These are phyloP conservation scores for Actinia tenebrosa DNA, from an alignment of 64 coral and sea anemone genomes.

Conservation along the genomic window DNA sequence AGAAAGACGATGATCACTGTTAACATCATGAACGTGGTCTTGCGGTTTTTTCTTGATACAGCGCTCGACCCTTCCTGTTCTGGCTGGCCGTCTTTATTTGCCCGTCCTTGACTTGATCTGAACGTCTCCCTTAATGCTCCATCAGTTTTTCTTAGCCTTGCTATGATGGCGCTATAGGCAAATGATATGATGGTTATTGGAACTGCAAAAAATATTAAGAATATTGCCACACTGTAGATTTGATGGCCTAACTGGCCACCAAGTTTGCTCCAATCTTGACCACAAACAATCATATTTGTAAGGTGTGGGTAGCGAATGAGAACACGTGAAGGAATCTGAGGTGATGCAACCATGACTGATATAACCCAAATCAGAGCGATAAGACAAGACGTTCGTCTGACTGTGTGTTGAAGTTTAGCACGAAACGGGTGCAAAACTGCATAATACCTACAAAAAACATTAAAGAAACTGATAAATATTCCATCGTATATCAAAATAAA, in stretches of 20 bases:
- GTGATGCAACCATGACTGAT: constrained; percentile 37
- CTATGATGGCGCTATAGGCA: constrained; percentile 51
- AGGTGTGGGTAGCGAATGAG: not conserved
- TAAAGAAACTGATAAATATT: not conserved
- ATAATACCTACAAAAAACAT: constrained; percentile 35
- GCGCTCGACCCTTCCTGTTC: not conserved
- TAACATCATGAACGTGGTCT: constrained; percentile 80
- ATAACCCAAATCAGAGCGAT: constrained; percentile 68
- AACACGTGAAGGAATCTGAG: constrained; percentile 23
- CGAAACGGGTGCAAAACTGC: constrained; percentile 72
- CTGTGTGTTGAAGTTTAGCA: constrained; percentile 42
- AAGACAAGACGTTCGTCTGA: constrained; percentile 28
- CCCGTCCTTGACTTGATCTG: not conserved
- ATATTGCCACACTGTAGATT: constrained; percentile 54
- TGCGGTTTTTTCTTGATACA: constrained; percentile 53
- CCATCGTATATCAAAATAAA: too few relatives aligned
- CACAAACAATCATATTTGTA: constrained; percentile 8
- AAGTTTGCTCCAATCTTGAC: constrained; percentile 47
- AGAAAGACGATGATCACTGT: constrained; percentile 70
- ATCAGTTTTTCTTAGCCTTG: constrained; percentile 44
- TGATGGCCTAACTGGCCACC: constrained; percentile 37
- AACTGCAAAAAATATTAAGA: constrained; percentile 59
- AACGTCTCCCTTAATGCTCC: not conserved
- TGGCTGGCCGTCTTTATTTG: not conserved
- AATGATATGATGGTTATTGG: constrained; percentile 48